Conservation (phyloP, 2,113 vertebrate genomes). For the Triplophysa siluroides region DNA sequence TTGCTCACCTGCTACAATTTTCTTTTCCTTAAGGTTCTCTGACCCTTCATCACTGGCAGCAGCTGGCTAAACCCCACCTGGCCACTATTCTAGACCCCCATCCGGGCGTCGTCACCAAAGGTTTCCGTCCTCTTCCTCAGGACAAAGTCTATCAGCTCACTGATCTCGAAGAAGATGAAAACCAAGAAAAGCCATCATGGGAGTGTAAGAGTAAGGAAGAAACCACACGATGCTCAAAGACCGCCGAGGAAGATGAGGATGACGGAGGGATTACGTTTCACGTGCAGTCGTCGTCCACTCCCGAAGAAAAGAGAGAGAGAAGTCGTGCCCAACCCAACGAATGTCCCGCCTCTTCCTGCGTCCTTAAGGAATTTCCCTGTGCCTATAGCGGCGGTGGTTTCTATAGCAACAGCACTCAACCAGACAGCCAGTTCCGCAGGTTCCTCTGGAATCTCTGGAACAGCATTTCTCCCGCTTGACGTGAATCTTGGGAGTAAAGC, state of each 20-base stretch:
- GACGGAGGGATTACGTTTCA: slow-evolving; percentile 87
- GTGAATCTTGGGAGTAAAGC: slow-evolving; percentile 61
- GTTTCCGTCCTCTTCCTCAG: slow-evolving; percentile 82
- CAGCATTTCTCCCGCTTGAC: slow-evolving; percentile 67
- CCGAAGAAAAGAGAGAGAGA: slow-evolving; percentile 68
- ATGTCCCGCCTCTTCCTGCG: slow-evolving; percentile 7
- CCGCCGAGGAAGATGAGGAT: slow-evolving; percentile 67
- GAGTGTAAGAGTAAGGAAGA: neutral
- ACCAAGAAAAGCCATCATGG: slow-evolving; percentile 59
- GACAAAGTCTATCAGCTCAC: slow-evolving; percentile 81
- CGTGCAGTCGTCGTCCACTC: slow-evolving; percentile 74
- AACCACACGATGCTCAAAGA: slow-evolving; percentile 66
- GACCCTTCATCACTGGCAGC: slow-evolving; percentile 97
- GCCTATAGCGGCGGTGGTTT: slow-evolving; percentile 22
- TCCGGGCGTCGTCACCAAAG: slow-evolving; percentile 95
- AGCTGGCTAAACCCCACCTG: slow-evolving; percentile 92
- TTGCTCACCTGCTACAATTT: neutral
- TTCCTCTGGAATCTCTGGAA: neutral
- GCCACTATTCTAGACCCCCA: slow-evolving; percentile 93
- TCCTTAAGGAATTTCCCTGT: neutral
- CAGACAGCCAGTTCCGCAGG: slow-evolving; percentile 4
- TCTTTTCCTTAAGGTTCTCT: slow-evolving; percentile 81
- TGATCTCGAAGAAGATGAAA: slow-evolving; percentile 92
- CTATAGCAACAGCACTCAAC: neutral
- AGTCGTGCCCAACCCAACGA: slow-evolving; percentile 16